Percentiles rank a stretch among this genome's conserved stretches.
Evolutionary conservation across 2,797 vertebrate species (phyloP).

Genomic region (Cynopterus sphinx): DNA sequence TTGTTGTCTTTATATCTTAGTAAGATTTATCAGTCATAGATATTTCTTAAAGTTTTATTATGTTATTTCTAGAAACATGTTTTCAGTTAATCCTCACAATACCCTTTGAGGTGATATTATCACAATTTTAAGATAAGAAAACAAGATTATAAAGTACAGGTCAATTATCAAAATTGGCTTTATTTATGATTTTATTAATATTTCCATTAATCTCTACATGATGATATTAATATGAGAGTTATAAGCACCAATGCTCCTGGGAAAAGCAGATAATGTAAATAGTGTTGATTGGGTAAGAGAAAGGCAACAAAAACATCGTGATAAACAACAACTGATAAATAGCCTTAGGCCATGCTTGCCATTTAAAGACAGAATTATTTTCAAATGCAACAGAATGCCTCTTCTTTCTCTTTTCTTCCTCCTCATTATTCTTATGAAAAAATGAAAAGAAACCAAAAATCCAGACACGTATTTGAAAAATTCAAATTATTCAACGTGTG

Average conservation of each 20-base stretch:
- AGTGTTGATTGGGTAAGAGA: background rate
- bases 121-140: slow-evolving; percentile 33
- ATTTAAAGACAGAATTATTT: background rate
- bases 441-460: background rate
- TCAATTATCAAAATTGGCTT: background rate
- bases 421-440: background rate
- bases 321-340: background rate
- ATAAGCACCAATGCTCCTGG: background rate
- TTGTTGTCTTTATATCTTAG: slow-evolving; percentile 8
- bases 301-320: background rate
- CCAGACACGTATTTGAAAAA: background rate
- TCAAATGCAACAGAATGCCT: background rate
- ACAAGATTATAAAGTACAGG: background rate
- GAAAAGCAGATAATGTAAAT: background rate
- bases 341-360: background rate
- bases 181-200: slow-evolving; percentile 30
- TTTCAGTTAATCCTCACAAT: background rate
- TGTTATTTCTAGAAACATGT: background rate
- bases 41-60: background rate
- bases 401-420: background rate
- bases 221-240: background rate
- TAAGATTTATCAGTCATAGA: background rate
- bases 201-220: background rate
- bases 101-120: background rate
- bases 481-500: background rate